These are phyloP conservation scores for Quiscalus mexicanus DNA, from an alignment of 2,113 vertebrate genomes.

Conservation along the genomic window DNA sequence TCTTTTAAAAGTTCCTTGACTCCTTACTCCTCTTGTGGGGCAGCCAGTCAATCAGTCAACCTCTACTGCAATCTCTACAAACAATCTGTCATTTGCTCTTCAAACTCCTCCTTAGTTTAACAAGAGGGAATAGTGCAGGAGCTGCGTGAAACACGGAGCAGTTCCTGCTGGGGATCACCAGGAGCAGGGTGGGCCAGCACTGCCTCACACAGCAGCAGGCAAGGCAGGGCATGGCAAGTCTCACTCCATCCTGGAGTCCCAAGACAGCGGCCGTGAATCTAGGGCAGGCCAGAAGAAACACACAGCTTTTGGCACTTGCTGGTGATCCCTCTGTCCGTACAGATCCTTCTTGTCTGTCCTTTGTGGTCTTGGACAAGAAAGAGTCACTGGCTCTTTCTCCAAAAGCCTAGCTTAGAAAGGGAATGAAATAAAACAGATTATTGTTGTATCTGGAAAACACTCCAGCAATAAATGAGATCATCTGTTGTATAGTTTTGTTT, in stretches of 20 bases:
- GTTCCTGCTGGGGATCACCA: not conserved
- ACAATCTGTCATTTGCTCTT: not conserved
- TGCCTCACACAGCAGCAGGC: fast-evolving
- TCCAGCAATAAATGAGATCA: not conserved
- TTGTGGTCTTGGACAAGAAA: not conserved
- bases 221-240: not conserved
- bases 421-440: not conserved
- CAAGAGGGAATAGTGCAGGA: fast-evolving
- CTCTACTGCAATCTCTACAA: not conserved
- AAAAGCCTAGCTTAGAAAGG: not conserved
- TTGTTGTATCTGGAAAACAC: not conserved
- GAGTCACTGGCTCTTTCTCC: not conserved
- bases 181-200: not conserved
- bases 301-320: not conserved
- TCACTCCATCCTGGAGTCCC: not conserved
- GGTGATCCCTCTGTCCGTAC: fast-evolving
- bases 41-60: not conserved
- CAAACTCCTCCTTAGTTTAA: not conserved
- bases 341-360: not conserved
- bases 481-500: not conserved
- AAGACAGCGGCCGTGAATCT: not conserved
- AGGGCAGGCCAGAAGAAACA: not conserved
- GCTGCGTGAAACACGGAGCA: fast-evolving
- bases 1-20: not conserved
- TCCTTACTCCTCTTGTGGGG: not conserved